Percentiles rank a stretch among this genome's conserved stretches.
Conservation (phyloP, 2,797 vertebrate species). For the Vespertilio murinus region DNA sequence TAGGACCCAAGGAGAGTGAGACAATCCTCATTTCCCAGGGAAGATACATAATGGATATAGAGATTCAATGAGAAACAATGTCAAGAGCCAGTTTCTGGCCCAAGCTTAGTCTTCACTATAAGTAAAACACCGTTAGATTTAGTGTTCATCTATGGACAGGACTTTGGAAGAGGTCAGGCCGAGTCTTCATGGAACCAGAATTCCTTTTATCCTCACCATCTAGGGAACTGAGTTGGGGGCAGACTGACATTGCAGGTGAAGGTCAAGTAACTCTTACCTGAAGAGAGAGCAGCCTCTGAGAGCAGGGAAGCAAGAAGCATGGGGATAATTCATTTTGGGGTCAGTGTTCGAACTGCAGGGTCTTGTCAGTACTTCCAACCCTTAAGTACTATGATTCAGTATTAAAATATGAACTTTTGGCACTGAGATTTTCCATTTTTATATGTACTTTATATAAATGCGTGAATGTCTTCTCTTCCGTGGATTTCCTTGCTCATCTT, state of each 20-base stretch:
- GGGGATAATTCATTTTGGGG: neutral
- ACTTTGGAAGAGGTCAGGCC: neutral
- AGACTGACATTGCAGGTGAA: neutral
- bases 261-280: neutral
- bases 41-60: neutral
- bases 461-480: neutral
- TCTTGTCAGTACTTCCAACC: neutral
- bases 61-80: neutral
- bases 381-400: neutral
- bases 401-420: neutral
- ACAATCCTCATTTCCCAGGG: neutral
- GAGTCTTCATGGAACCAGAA: neutral
- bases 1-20: neutral
- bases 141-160: neutral
- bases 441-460: neutral
- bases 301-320: neutral
- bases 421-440: neutral
- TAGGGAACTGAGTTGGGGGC: neutral
- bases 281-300: neutral
- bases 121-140: neutral
- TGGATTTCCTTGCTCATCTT: neutral
- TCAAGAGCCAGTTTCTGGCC: neutral
- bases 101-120: neutral
- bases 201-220: neutral
- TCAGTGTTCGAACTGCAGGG: neutral